Conservation (phyloP, 2,888 invertebrate genomes). For the Drosophila maculinotata region DNA sequence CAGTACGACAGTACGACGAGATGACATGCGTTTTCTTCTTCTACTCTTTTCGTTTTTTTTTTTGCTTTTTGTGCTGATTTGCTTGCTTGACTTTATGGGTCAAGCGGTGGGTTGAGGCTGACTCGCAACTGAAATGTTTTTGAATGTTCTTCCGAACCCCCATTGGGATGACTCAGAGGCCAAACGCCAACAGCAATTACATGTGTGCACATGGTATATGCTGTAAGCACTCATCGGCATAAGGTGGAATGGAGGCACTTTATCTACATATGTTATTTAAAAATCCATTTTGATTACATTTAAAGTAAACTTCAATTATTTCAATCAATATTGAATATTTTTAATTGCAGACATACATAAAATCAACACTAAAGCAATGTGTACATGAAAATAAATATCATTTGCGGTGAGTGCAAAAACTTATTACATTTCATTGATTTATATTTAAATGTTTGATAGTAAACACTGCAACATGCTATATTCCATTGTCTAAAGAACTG, state of each 20-base stretch:
- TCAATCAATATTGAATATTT: background rate
- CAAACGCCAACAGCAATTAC: conserved; percentile 46
- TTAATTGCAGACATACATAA: no score
- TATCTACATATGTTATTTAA: conserved; percentile 6
- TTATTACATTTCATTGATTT: background rate
- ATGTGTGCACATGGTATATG: conserved; percentile 34
- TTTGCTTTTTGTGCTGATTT: conserved; percentile 59
- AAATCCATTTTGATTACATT: conserved; percentile 5
- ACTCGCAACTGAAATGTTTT: conserved; percentile 35
- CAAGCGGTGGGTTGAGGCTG: conserved; percentile 52
- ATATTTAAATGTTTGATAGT: background rate
- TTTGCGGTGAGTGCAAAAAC: background rate
- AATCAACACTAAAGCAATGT: no score
- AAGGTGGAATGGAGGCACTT: background rate
- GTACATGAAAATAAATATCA: no score
- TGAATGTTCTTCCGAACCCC: conserved; percentile 31
- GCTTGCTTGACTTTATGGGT: conserved; percentile 70
- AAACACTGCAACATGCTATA: no score
- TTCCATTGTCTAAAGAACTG: no score
- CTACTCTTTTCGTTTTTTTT: background rate
- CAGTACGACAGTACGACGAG: conserved; percentile 34
- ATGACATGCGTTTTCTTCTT: conserved; percentile 61
- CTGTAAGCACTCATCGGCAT: background rate
- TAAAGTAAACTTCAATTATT: conserved; percentile 19
- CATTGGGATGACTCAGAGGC: conserved; percentile 23